These are phyloP conservation scores for Chironomus striatipennis DNA, from an alignment of 1,140 invertebrate genomes.

Conservation along the genomic window DNA sequence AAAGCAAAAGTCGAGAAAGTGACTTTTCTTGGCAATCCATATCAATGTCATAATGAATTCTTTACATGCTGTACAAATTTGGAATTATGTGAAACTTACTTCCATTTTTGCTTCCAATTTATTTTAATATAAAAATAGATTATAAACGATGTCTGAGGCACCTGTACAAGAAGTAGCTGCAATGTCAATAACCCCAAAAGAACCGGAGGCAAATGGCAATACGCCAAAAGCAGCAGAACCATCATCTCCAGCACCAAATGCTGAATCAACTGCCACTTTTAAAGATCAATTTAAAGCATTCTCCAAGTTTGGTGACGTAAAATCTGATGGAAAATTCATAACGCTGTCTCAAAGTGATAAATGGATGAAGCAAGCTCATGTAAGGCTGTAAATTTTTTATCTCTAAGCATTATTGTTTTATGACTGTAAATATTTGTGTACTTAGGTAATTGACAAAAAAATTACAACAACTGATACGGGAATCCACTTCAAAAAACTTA, in stretches of 20 bases:
- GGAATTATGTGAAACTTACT: background rate
- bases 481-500: slow-evolving; percentile 82
- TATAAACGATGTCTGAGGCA: background rate
- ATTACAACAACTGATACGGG: slow-evolving; percentile 84
- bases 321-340: slow-evolving; percentile 76
- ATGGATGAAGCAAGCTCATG: slow-evolving; percentile 83
- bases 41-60: background rate
- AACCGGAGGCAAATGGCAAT: background rate
- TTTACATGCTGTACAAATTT: background rate
- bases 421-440: background rate
- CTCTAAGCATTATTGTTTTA: background rate
- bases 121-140: background rate
- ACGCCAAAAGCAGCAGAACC: background rate
- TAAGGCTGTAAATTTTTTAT: background rate
- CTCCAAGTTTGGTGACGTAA: slow-evolving; percentile 80
- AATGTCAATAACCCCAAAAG: background rate
- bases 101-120: background rate
- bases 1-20: too few relatives aligned
- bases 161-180: slow-evolving; percentile 2
- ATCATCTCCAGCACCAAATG: background rate
- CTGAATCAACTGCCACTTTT: slow-evolving; percentile 28
- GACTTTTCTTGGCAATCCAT: background rate
- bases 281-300: slow-evolving; percentile 56
- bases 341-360: slow-evolving; percentile 85
- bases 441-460: slow-evolving; percentile 86